Conservation (phyloP, 2,113 vertebrate genomes). For the Hypocryptadius cinnamomeus region DNA sequence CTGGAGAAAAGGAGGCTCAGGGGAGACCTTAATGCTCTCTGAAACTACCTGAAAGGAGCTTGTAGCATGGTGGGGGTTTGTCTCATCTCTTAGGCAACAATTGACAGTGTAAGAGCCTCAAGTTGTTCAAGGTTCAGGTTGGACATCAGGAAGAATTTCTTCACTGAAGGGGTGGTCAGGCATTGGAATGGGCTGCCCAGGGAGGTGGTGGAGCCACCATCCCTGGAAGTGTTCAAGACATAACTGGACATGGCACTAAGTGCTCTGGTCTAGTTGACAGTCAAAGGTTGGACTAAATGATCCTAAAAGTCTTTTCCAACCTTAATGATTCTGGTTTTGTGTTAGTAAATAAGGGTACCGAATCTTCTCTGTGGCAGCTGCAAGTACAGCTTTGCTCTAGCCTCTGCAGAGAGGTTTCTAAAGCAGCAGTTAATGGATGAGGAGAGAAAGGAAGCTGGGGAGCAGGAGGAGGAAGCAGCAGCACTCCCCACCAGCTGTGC, state of each 20-base stretch:
- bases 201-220: neutral
- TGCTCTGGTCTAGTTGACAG: neutral
- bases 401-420: neutral
- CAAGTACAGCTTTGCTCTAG: neutral
- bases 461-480: neutral
- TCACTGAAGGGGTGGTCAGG: neutral
- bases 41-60: neutral
- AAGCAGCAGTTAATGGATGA: neutral
- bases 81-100: neutral
- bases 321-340: neutral
- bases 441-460: neutral
- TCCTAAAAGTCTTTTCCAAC: neutral
- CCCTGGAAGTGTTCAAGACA: neutral
- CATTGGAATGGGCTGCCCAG: neutral
- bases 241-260: neutral
- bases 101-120: neutral
- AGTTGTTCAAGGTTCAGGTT: neutral
- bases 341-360: neutral
- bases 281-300: neutral
- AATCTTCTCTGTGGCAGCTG: neutral
- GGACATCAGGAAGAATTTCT: neutral
- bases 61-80: neutral
- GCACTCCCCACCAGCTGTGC: neutral
- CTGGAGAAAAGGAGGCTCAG: neutral
- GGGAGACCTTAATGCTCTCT: neutral